Base-by-base conservation (phyloP, 1,140 invertebrate genomes). In the Magallana angulata region DNA sequence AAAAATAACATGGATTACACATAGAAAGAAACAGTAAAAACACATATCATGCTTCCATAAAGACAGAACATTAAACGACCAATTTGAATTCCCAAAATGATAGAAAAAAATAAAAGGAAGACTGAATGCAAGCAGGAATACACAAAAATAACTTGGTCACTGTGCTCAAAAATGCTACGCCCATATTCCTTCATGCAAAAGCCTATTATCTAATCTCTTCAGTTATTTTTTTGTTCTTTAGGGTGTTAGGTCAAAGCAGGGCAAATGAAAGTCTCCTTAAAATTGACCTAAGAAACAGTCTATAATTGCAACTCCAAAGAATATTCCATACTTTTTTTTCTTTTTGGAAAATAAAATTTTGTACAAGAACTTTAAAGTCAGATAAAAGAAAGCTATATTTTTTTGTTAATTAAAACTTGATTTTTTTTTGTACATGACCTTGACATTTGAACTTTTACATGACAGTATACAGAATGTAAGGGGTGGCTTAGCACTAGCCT, bases 71-170 rank as follows among this genome's bases (percentile, higher is more conserved):
- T 18, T 62, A 76, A 30, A 3, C 30, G 12, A 76, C 68, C 68
- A 30, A 30, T 76, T 30, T 76, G 68, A 76, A 36, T 30, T 24
- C 36, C 68, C 68, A 76, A 76, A 76, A 76, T 76, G 68, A 18
- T 24, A 76, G 12, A 76, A 8, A 76, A 48, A 48, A 76, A 48
- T 48, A 5, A 30, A 30, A 76, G 24, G 68, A 30, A 76, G 24
- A 76, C 9, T 30, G 12, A 30, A 12, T 12, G 68, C 68, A 76
- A 76, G 68, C 68, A 76, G 68, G 68, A 76, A 76, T 76, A 76
- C 24, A 30, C 68, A 76, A 71, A 62, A 71, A 76, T 76, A 76
- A 76, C 68, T 30, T 71, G 68, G 68, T 76, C 68, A 76, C 68
- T 76, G 68, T 76, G 68, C 68, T 76, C 68, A 76, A 76, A 76